Base-by-base conservation (phyloP, 2,888 invertebrate genomes). In the Pyrgus malvae region DNA sequence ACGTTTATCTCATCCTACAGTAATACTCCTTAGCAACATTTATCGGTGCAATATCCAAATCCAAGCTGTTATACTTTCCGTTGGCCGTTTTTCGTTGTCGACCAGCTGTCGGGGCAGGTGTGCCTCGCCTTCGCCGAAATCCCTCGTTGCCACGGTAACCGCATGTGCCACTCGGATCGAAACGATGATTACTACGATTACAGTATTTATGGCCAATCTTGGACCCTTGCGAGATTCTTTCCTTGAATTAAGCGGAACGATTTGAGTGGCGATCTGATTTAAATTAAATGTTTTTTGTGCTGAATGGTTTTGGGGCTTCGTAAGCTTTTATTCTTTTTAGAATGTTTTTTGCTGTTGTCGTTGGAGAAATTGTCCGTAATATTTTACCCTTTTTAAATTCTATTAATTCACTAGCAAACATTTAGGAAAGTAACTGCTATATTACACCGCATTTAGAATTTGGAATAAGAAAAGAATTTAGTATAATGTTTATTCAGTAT, bases 81-180 rank as follows among this genome's bases (percentile, higher is more conserved):
- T 57, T 63, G 41, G n/a, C 16, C 31, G 40, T 35, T 50, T 11
- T 59, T 62, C 59, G 44, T 67, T 72, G 72, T 69, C 69, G 68
- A 71, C 53, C 65, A 58, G 55, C 60, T 60, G 60, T 38, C 57
- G 55, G 51, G 68, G 69, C 82, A 83, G 82, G 81, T 82, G 81
- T 81, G 53, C 55, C 40, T 38, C 57, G 7, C 23, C 58, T 80
- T 78, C 76, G 77, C 56, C 61, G 60, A 60, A 62, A 58, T 60
- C 53, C 27, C 14, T 40, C 56, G 11, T 16, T 14, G 49, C 42
- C 38, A 54, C 55, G n/a, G 46, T 54, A 42, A 14, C 41, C 49
- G 55, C 58, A 62, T 62, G 58, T 57, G 58, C n/a, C 59, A 3
- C 25, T 4, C 21, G 11, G 40, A 19, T 33, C 17, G 31, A 11